Conservation (phyloP, 2,888 invertebrate genomes). For the Rhagophthalmus giganteus region DNA sequence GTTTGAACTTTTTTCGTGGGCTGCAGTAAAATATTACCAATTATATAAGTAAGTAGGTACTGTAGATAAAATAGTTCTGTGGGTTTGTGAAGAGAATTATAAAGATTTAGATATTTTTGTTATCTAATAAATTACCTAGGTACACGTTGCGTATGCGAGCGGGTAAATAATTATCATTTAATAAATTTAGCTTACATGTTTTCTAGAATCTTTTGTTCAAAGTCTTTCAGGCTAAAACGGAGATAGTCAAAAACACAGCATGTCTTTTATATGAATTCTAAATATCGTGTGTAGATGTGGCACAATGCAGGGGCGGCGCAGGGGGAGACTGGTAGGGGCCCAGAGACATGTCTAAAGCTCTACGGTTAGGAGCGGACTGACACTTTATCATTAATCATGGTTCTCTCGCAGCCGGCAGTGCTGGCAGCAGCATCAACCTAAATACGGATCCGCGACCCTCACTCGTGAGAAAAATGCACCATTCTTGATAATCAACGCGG, state of each 20-base stretch:
- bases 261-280: conserved; percentile 54
- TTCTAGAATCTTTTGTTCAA: conserved; percentile 43
- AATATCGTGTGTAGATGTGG: conserved; percentile 53
- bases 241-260: conserved; percentile 55
- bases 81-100: neutral
- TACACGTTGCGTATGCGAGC: conserved; percentile 9
- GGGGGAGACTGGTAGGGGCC: conserved; percentile 46
- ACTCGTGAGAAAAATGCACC: conserved; percentile 51
- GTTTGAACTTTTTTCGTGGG: too few relatives aligned
- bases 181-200: conserved; percentile 23
- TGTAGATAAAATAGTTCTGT: neutral
- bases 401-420: conserved; percentile 53
- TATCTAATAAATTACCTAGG: neutral
- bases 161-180: conserved; percentile 11
- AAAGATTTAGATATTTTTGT: neutral
- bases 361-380: conserved; percentile 55
- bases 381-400: conserved; percentile 56
- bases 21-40: neutral
- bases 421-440: conserved; percentile 53
- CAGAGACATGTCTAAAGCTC: conserved; percentile 56
- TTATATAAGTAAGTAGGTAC: neutral
- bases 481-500: conserved; percentile 52
- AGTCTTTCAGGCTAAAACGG: conserved; percentile 53
- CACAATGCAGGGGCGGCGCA: conserved; percentile 49
- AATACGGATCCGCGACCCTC: conserved; percentile 52